A percentile compares a stretch with the other conserved stretches of the same genome.
phyloP scores from a whole-genome alignment of 2,797 vertebrate species.

The Triplophysa yarkandensis region DNA sequence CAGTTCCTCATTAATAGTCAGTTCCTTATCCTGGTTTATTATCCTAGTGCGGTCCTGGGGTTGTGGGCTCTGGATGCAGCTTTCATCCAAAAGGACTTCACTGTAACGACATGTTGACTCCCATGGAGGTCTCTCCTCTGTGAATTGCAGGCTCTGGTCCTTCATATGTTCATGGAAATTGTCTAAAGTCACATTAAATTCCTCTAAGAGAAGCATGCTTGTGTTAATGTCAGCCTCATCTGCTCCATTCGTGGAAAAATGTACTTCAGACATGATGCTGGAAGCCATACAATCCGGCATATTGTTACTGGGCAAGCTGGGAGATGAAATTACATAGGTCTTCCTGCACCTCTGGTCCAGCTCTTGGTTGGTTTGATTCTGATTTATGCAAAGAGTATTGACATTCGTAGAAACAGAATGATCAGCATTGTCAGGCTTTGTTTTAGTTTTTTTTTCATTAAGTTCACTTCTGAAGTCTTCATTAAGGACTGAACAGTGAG shows the following conservation, averaged over 20 bases:
- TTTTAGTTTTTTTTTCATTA: background rate
- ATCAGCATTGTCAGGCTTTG: background rate
- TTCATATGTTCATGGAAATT: slow-evolving; percentile 17
- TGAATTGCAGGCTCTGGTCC: slow-evolving; percentile 55
- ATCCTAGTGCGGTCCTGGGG: slow-evolving; percentile 12
- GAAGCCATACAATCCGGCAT: slow-evolving; percentile 53
- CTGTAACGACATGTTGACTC: slow-evolving; percentile 45
- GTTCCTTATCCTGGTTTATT: slow-evolving; percentile 36
- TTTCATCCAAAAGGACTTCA: slow-evolving; percentile 25
- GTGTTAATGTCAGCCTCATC: slow-evolving; percentile 4
- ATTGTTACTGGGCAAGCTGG: background rate
- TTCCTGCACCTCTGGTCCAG: slow-evolving; percentile 32
- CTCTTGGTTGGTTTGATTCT: slow-evolving; percentile 11
- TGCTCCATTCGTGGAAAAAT: background rate
- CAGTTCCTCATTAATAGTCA: background rate
- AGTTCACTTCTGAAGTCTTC: slow-evolving; percentile 10
- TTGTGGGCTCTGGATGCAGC: slow-evolving; percentile 43
- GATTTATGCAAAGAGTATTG: background rate
- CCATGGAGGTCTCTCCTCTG: slow-evolving; percentile 70
- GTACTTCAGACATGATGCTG: slow-evolving; percentile 22
- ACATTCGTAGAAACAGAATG: background rate
- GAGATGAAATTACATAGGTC: slow-evolving; percentile 29
- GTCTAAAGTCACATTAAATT: background rate
- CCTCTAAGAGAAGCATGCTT: background rate
- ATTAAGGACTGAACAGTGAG: background rate